phyloP scores from a whole-genome alignment of 2,113 vertebrate genomes.

The Sciurus niger region DNA sequence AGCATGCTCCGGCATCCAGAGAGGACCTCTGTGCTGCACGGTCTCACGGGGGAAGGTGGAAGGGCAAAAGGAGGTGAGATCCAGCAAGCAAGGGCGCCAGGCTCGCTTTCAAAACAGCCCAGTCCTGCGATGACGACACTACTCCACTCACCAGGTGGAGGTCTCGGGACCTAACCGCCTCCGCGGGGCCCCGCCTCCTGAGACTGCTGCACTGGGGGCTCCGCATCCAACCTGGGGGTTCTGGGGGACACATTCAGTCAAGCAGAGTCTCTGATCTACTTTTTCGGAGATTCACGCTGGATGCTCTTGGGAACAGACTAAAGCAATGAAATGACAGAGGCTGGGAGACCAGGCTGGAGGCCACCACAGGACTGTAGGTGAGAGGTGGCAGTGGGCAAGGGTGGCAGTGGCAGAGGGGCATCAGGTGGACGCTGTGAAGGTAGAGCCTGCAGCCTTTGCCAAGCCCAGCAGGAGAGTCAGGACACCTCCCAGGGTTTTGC shows the following conservation, averaged over 20 bases:
- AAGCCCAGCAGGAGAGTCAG: not conserved
- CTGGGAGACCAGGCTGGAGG: not conserved
- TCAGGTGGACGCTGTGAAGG: not conserved
- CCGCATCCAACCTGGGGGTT: not conserved
- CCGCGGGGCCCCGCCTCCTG: too few relatives aligned
- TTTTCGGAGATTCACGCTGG: not conserved
- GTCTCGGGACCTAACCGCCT: too few relatives aligned
- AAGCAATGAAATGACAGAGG: rapidly evolving
- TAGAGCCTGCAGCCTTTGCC: too few relatives aligned
- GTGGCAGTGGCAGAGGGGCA: rapidly evolving
- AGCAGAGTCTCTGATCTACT: not conserved
- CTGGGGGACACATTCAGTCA: not conserved
- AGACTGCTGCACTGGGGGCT: not conserved
- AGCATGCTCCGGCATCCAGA: not conserved
- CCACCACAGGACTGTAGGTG: rapidly evolving
- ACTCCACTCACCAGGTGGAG: not conserved
- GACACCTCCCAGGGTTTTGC: too few relatives aligned
- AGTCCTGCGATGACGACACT: not conserved
- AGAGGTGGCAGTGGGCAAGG: rapidly evolving
- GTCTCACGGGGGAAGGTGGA: not conserved
- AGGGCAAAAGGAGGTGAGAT: not conserved
- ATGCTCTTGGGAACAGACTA: not conserved
- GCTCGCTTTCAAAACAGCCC: not conserved
- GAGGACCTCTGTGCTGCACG: not conserved
- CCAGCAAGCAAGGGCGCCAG: not conserved